Conservation (phyloP, 2,113 vertebrate genomes). For the Brachyhypopomus occidentalis region DNA sequence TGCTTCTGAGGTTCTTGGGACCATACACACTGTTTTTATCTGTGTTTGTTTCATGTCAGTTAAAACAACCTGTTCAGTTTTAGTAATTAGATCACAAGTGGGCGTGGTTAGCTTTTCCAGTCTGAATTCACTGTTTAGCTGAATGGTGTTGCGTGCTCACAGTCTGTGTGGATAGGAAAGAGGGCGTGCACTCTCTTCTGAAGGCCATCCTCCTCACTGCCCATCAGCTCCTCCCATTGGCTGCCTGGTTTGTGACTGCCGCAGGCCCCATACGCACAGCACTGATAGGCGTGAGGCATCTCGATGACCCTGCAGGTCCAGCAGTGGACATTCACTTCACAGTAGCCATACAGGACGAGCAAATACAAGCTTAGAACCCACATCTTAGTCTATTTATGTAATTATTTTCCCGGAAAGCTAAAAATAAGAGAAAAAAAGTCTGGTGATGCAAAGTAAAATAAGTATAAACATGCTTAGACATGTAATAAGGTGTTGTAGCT, state of each 20-base stretch:
- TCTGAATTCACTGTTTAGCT: background rate
- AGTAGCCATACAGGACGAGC: too few species aligned
- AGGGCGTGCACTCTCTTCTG: conserved; percentile 79
- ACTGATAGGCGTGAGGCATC: conserved; percentile 94
- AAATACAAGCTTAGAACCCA: background rate
- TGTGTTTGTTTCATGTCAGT: too few species aligned
- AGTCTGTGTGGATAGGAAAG: conserved; percentile 80
- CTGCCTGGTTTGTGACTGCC: conserved; percentile 75
- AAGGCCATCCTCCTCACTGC: conserved; percentile 79
- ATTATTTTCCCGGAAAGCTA: background rate
- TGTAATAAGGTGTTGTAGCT: background rate
- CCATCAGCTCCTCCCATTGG: conserved; percentile 79
- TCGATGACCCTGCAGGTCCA: conserved; percentile 81
- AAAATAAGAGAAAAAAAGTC: background rate
- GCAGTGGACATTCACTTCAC: background rate
- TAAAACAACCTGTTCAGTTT: too few species aligned
- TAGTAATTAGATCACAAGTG: too few species aligned
- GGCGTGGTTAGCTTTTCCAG: too few species aligned
- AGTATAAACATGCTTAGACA: background rate
- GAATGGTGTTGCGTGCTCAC: conserved; percentile 71
- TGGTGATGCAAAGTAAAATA: background rate
- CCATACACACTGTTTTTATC: too few species aligned
- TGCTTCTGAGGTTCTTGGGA: too few species aligned
- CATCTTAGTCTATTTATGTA: background rate
- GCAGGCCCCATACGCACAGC: conserved; percentile 87